phyloP scores from a whole-genome alignment of 2,113 vertebrate genomes.

The Microtus oregoni region DNA sequence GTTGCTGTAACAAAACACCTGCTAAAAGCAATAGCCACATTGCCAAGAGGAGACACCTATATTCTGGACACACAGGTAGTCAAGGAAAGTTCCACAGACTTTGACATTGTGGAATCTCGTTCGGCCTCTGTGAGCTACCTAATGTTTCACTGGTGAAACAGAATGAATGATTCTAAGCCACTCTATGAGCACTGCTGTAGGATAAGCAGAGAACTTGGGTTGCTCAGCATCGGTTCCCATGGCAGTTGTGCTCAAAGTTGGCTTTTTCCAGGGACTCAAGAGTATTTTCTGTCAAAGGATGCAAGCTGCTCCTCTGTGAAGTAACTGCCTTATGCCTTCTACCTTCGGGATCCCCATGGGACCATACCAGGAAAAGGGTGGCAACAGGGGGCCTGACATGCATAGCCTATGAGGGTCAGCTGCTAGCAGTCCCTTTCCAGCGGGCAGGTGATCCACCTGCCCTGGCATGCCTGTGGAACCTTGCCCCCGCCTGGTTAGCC shows the following conservation, averaged over 20 bases:
- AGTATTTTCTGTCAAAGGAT: not conserved
- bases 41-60: not conserved
- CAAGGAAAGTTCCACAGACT: not conserved
- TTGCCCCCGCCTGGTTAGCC: not conserved
- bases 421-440: no score
- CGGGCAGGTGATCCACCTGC: accelerated
- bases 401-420: not conserved
- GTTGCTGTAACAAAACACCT: not conserved
- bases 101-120: not conserved
- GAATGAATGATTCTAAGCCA: not conserved
- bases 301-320: not conserved
- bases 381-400: no score
- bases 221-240: accelerated
- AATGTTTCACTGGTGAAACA: not conserved
- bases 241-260: not conserved
- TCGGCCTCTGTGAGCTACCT: not conserved
- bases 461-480: not conserved
- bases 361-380: not conserved
- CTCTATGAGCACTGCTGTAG: not conserved
- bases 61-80: not conserved
- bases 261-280: not conserved
- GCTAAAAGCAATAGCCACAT: not conserved
- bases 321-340: not conserved
- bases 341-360: no score
- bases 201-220: not conserved